These are phyloP conservation scores for Harpegnathos saltator DNA, from an alignment of 1,140 invertebrate genomes.

Conservation along the genomic window DNA sequence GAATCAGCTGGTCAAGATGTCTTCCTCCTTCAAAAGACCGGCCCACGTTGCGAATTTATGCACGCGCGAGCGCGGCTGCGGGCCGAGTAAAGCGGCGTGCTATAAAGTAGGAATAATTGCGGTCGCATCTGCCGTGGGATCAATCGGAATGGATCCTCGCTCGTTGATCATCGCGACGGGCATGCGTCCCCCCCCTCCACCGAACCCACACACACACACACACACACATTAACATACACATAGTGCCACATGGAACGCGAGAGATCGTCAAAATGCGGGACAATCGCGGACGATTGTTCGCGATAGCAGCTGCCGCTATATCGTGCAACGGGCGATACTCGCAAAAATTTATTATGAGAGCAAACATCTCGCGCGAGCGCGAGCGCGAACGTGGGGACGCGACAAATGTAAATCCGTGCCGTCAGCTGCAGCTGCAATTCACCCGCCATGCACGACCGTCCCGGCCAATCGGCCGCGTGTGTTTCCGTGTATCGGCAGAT, in stretches of 20 bases:
- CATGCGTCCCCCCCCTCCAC: no score
- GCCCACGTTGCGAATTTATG: background rate
- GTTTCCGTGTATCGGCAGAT: constrained; percentile 31
- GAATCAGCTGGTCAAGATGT: background rate
- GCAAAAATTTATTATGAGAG: constrained; percentile 62
- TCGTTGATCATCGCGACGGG: constrained; percentile 7
- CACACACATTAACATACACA: constrained; percentile 2
- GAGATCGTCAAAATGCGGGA: constrained; percentile 35
- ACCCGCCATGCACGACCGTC: background rate
- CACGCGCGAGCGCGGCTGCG: background rate
- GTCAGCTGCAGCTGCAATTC: constrained; percentile 59
- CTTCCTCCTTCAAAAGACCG: background rate
- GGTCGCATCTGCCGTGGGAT: constrained; percentile 38
- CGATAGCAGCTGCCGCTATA: constrained; percentile 33
- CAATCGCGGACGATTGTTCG: constrained; percentile 37
- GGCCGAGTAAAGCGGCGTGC: constrained; percentile 5
- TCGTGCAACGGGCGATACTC: constrained; percentile 12
- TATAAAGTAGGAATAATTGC: constrained; percentile 54
- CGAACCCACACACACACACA: no score
- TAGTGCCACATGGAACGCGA: constrained; percentile 32
- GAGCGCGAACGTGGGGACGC: no score
- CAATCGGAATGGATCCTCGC: constrained; percentile 3
- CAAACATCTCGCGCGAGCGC: constrained; percentile 52
- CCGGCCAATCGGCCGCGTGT: background rate
- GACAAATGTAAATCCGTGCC: constrained; percentile 68